These are phyloP conservation scores for Nemotelus pantherinus DNA, from an alignment of 2,888 invertebrate species.

Conservation along the genomic window DNA sequence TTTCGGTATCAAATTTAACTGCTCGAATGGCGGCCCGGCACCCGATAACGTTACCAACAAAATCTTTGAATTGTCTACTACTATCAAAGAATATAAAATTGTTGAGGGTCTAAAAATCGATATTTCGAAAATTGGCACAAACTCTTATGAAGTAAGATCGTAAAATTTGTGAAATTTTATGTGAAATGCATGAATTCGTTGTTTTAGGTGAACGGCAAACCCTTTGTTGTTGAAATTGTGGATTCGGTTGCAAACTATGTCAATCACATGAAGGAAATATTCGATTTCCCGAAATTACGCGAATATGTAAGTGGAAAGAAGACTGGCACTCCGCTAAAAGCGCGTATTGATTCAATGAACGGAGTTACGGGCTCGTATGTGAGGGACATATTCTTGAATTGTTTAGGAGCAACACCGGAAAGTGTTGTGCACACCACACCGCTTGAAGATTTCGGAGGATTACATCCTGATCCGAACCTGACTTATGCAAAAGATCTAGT, in stretches of 20 bases:
- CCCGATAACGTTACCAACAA: slow-evolving; percentile 89
- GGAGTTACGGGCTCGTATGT: slow-evolving; percentile 99
- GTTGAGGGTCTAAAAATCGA: slow-evolving; percentile 81
- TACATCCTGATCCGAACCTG: slow-evolving; percentile 97
- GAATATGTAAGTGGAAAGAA: slow-evolving; percentile 75
- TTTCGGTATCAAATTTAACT: slow-evolving; percentile 99
- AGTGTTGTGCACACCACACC: slow-evolving; percentile 82
- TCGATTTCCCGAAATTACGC: slow-evolving; percentile 88
- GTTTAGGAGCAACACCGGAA: slow-evolving; percentile 78
- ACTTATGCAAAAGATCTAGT: slow-evolving; percentile 88
- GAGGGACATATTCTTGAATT: slow-evolving; percentile 84
- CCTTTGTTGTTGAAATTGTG: slow-evolving; percentile 86
- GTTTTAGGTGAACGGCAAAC: slow-evolving; percentile 72
- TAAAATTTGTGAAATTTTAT: slow-evolving; percentile 61
- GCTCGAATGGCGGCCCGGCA: slow-evolving; percentile 96
- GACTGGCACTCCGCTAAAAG: slow-evolving; percentile 76
- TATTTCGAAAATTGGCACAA: slow-evolving; percentile 76
- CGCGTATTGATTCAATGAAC: slow-evolving; percentile 93
- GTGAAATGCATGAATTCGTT: slow-evolving; percentile 52
- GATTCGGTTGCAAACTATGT: slow-evolving; percentile 92
- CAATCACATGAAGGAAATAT: slow-evolving; percentile 92
- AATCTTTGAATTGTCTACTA: slow-evolving; percentile 83
- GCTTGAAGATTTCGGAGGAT: slow-evolving; percentile 94
- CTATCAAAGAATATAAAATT: slow-evolving; percentile 81
- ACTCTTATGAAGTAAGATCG: slow-evolving; percentile 67